These are phyloP conservation scores for Geopemphigus sp. DNA, from an alignment of 1,140 invertebrate species.

Conservation along the genomic window DNA sequence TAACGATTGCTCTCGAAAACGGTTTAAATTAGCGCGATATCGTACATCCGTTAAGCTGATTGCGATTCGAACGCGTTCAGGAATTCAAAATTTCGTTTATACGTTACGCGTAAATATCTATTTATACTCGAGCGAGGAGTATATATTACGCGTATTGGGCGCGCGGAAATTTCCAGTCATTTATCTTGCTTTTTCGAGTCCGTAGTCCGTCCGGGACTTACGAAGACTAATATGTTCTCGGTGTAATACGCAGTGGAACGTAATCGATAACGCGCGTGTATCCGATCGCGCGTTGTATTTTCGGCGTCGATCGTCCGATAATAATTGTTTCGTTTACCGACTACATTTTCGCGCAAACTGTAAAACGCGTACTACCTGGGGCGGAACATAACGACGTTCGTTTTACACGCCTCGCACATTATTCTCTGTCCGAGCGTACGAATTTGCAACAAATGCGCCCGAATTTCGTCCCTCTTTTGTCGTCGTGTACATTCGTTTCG, in stretches of 20 bases:
- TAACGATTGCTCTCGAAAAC: too few relatives aligned
- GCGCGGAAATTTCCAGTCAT: not conserved
- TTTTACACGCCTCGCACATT: not conserved
- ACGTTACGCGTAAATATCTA: not conserved
- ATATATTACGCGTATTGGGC: too few relatives aligned
- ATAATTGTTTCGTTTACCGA: too few relatives aligned
- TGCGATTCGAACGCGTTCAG: not conserved
- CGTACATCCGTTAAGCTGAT: not conserved
- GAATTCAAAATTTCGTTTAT: conserved; percentile 27
- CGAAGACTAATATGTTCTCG: not conserved
- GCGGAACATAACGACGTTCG: not conserved
- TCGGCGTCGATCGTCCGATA: too few relatives aligned
- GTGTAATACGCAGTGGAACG: not conserved
- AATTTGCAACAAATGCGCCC: not conserved
- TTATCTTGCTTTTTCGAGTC: conserved; percentile 23
- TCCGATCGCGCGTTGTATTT: too few relatives aligned
- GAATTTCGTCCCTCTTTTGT: too few relatives aligned
- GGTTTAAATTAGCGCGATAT: conserved; percentile 5
- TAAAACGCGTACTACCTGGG: too few relatives aligned
- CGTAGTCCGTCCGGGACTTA: not conserved
- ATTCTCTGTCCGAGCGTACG: too few relatives aligned
- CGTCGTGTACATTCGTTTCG: not conserved
- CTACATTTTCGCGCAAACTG: too few relatives aligned
- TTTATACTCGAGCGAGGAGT: not conserved
- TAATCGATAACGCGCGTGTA: not conserved